Evolutionary conservation across 2,797 vertebrate genomes (phyloP).

Genomic region (Poecilia wingei): DNA sequence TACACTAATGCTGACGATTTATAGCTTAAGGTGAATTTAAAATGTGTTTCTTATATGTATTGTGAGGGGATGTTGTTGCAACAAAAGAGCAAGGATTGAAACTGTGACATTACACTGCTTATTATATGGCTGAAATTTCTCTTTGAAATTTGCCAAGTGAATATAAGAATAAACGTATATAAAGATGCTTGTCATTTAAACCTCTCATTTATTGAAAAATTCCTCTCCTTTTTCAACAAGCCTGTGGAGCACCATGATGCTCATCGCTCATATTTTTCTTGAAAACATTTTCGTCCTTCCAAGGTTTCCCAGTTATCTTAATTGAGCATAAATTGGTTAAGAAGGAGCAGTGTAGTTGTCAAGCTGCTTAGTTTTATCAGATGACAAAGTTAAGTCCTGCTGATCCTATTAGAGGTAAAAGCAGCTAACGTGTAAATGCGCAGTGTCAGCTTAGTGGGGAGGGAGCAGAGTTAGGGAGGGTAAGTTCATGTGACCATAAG

Average conservation of each 20-base stretch:
- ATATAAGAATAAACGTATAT: background rate
- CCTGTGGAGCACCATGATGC: slow-evolving; percentile 23
- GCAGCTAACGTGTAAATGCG: slow-evolving; percentile 88
- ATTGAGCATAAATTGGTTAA: slow-evolving; percentile 90
- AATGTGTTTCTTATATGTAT: background rate
- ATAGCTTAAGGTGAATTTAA: background rate
- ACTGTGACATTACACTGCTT: background rate
- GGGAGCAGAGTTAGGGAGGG: slow-evolving; percentile 11
- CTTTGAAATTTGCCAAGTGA: background rate
- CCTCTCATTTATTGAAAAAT: background rate
- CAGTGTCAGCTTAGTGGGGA: slow-evolving; percentile 85
- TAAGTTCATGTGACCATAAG: slow-evolving; percentile 43
- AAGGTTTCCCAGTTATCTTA: slow-evolving; percentile 86
- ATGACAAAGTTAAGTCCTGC: slow-evolving; percentile 88
- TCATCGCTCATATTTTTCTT: slow-evolving; percentile 74
- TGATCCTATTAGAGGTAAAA: slow-evolving; percentile 91
- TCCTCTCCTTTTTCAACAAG: slow-evolving; percentile 16
- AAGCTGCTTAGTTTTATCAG: slow-evolving; percentile 91
- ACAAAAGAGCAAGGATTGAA: background rate
- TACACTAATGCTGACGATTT: background rate
- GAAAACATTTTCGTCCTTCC: slow-evolving; percentile 81
- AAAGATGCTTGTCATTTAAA: background rate
- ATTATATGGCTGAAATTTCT: background rate
- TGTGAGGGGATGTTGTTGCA: background rate
- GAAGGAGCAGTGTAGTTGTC: slow-evolving; percentile 85